Percentiles rank a stretch among this genome's conserved stretches.
phyloP scores from a whole-genome alignment of 2,888 invertebrate species.

The Catocala nupta region DNA sequence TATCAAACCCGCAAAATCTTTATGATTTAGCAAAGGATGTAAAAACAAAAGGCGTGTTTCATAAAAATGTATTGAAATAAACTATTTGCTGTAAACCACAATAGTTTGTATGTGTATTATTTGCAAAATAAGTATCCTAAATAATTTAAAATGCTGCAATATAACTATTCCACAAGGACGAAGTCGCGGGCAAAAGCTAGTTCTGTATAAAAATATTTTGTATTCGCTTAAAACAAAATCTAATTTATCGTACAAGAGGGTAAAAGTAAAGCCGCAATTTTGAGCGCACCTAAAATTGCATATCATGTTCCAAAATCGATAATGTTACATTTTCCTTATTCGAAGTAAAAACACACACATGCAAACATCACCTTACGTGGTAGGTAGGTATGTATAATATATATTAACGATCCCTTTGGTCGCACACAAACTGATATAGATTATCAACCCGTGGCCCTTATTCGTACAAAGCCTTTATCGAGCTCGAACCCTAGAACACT shows the following conservation, averaged over 20 bases:
- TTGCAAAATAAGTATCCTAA: too few relatives aligned
- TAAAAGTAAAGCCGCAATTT: conserved; percentile 14
- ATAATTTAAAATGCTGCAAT: too few relatives aligned
- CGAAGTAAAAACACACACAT: conserved; percentile 42
- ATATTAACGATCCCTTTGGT: conserved; percentile 66
- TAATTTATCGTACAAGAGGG: conserved; percentile 12
- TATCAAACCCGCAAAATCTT: too few relatives aligned
- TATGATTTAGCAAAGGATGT: too few relatives aligned
- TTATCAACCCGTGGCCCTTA: conserved; percentile 74
- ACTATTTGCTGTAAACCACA: too few relatives aligned
- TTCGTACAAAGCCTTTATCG: conserved; percentile 70
- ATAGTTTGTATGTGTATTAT: too few relatives aligned
- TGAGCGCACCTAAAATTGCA: conserved; percentile 44
- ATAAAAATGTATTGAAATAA: too few relatives aligned
- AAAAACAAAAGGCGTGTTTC: too few relatives aligned
- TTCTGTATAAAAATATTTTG: conserved; percentile 5
- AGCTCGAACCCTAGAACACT: conserved; percentile 66
- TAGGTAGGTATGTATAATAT: conserved; percentile 40
- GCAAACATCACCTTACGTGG: conserved; percentile 30
- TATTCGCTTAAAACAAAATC: conserved; percentile 11
- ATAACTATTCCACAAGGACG: too few relatives aligned
- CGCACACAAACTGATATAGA: conserved; percentile 77
- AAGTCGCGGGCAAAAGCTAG: not conserved
- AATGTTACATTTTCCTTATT: conserved; percentile 49
- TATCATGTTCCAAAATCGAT: conserved; percentile 56